Percentiles rank a stretch among this genome's conserved stretches.
These are phyloP conservation scores for Atherinomorus stipes DNA, from an alignment of 2,113 vertebrate species.

Conservation along the genomic window DNA sequence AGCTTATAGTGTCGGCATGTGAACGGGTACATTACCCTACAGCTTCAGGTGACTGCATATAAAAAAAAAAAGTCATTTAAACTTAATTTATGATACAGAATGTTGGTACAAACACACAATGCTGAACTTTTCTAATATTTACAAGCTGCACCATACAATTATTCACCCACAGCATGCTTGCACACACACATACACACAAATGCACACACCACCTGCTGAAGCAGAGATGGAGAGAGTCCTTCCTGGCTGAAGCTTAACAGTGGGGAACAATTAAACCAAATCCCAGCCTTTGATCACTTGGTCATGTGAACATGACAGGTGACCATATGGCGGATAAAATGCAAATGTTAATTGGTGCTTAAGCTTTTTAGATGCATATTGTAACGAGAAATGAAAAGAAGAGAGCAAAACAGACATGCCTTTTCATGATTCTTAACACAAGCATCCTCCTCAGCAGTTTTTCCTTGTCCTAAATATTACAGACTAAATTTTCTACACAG, in stretches of 20 bases:
- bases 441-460: slow-evolving; percentile 9
- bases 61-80: slow-evolving; percentile 1
- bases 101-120: slow-evolving; percentile 7
- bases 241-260: slow-evolving; percentile 88
- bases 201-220: slow-evolving; percentile 90
- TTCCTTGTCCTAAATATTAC: slow-evolving; percentile 34
- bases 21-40: neutral
- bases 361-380: slow-evolving; percentile 18
- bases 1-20: neutral
- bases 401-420: neutral
- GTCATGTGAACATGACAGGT: slow-evolving; percentile 92
- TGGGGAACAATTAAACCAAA: slow-evolving; percentile 93
- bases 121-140: slow-evolving; percentile 31
- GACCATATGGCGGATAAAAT: slow-evolving; percentile 91
- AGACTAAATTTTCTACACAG: slow-evolving; percentile 10
- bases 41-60: neutral
- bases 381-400: slow-evolving; percentile 2
- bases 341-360: slow-evolving; percentile 77
- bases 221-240: slow-evolving; percentile 91
- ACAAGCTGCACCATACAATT: slow-evolving; percentile 39
- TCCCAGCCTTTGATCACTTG: slow-evolving; percentile 93
- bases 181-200: slow-evolving; percentile 53
- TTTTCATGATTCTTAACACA: slow-evolving; percentile 20
- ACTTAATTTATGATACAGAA: slow-evolving; percentile 2
- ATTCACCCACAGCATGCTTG: slow-evolving; percentile 39